Conservation (phyloP, 2,888 invertebrate genomes). For the Podabrus alpinus region DNA sequence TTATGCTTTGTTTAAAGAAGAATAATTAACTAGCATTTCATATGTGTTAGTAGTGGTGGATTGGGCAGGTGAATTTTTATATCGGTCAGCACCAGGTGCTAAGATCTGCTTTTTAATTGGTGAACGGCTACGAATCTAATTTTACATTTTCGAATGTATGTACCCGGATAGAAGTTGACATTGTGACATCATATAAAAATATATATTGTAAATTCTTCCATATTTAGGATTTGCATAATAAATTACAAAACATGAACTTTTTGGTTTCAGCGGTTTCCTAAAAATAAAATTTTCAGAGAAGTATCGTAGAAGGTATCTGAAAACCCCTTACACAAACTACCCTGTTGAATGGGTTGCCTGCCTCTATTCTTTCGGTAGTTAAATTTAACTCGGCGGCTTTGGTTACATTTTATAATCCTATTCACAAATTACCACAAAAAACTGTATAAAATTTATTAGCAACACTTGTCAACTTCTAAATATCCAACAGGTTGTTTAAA, state of each 20-base stretch:
- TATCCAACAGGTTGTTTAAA: not conserved
- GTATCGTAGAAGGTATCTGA: too few relatives aligned
- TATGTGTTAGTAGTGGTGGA: constrained; percentile 14
- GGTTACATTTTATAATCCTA: not conserved
- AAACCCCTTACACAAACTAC: not conserved
- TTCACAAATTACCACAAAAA: not conserved
- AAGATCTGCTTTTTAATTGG: constrained; percentile 14
- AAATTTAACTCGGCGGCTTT: not conserved
- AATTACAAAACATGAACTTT: too few relatives aligned
- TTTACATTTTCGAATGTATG: constrained; percentile 2
- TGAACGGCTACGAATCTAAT: constrained; percentile 11
- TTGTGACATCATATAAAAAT: not conserved
- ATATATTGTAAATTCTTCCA: not conserved
- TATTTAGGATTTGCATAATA: not conserved
- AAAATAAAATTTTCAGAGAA: too few relatives aligned
- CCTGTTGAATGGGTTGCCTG: not conserved
- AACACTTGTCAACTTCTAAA: not conserved
- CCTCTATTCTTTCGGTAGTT: not conserved
- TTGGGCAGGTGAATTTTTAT: constrained; percentile 27
- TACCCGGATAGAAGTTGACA: not conserved
- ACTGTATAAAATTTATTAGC: not conserved
- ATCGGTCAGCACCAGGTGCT: constrained; percentile 27
- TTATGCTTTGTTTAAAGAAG: not conserved
- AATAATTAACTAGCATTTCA: constrained; percentile 7
- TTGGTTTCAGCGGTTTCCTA: too few relatives aligned